phyloP scores from a whole-genome alignment of 2,888 invertebrate species.

The Allolobophora icterica region DNA sequence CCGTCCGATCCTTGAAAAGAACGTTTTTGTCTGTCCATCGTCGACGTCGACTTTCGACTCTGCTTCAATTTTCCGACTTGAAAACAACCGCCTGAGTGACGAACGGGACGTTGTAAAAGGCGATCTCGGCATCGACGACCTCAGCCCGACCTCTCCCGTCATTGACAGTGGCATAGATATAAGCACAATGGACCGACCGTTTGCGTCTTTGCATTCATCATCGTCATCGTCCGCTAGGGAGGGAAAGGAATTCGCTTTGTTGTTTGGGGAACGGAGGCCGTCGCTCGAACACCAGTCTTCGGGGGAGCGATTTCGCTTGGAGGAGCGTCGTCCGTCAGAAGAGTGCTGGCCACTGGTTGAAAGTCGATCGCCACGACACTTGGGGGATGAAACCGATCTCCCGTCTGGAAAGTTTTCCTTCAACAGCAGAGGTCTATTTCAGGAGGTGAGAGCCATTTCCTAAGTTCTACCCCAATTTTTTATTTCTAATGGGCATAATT shows the following conservation, averaged over 20 bases:
- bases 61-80: neutral
- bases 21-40: neutral
- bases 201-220: slow-evolving; percentile 1
- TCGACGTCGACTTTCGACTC: neutral
- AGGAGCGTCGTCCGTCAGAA: neutral
- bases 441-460: slow-evolving; percentile 6
- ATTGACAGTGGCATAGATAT: slow-evolving; percentile 38
- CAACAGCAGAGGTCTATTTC: neutral
- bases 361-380: neutral
- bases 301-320: neutral
- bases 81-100: neutral
- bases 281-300: neutral
- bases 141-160: slow-evolving; percentile 29
- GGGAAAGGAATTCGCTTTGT: neutral
- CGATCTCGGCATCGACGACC: slow-evolving; percentile 24
- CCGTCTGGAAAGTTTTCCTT: neutral
- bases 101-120: neutral
- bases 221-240: neutral
- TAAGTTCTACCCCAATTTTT: neutral
- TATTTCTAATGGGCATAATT: neutral
- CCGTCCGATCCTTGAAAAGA: neutral
- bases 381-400: neutral
- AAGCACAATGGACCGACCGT: slow-evolving; percentile 30
- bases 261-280: neutral
- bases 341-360: neutral